Evolutionary conservation across 2,797 vertebrate species (phyloP), one percentile per base, ranked within the genome.

Genomic region (Malacoctenus gilli): DNA sequence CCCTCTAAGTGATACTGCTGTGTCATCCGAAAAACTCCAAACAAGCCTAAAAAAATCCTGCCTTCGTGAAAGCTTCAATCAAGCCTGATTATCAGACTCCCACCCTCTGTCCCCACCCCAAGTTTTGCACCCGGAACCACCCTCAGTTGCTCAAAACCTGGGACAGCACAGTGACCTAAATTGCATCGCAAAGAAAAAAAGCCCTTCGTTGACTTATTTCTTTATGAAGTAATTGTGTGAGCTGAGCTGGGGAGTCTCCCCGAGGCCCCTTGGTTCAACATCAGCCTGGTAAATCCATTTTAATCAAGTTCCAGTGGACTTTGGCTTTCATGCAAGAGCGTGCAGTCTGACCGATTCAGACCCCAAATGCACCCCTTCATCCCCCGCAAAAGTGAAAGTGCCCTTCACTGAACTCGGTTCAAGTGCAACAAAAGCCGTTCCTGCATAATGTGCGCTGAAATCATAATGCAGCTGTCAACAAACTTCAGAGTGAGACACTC

Each of bases 251-350:
- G 47, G 81, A 79, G 77, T 65, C 63, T 77, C 80, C 79, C 53
- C 31, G 0, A 50, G 77, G 77, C 44, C 30, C 62, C 68, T 64
- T 78, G 68, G 63, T 70, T 50, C 61, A 72, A 75, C 69, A 72
- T 82, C 52, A 79, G 68, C 51, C 61, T 19, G 8, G 48, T 75
- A 77, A 77, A 85, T 80, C 68, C 63, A 73, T 79, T 82, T 82
- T 77, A 85, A 86, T 87, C 64, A 70, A 57, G 49, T 74, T 72
- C 37, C 42, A 55, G 35, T 60, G 38, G 38, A 56, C 46, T 60
- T 62, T 60, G 40, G 18, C 13, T 59, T 58, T 41, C 64, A 50
- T 49, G 16, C 58, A n/a, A n/a, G 9, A 58, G 28, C 42, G 30
- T 37, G 35, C 22, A 61, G 34, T 52, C 51, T 35, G 54, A 75